phyloP scores from a whole-genome alignment of 2,888 invertebrate species.

The Silvanus unidentatus region DNA sequence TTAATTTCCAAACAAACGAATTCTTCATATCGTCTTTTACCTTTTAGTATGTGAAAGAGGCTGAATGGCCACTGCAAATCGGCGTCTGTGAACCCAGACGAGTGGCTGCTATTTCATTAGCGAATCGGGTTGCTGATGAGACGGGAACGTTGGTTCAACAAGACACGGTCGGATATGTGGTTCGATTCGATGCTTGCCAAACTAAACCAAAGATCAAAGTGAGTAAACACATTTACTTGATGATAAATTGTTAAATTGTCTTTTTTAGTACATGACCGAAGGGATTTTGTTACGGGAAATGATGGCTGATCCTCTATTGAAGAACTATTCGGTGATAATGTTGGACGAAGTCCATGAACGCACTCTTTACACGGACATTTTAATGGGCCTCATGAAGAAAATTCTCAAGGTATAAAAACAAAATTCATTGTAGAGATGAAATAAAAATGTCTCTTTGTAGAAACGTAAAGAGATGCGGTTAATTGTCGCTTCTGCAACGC shows the following conservation, averaged over 20 bases:
- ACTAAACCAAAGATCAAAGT: constrained; percentile 69
- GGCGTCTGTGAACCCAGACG: constrained; percentile 90
- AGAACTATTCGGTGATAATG: constrained; percentile 81
- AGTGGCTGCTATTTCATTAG: constrained; percentile 83
- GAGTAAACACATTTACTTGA: constrained; percentile 14
- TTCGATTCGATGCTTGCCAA: constrained; percentile 68
- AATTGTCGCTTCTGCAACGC: constrained; percentile 90
- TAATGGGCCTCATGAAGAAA: constrained; percentile 91
- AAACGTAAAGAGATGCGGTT: constrained; percentile 69
- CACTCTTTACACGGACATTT: constrained; percentile 85
- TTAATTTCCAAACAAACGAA: constrained; percentile 6
- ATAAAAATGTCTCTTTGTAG: constrained; percentile 18
- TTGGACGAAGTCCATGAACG: constrained; percentile 96
- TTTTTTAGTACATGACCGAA: constrained; percentile 90
- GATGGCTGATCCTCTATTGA: constrained; percentile 88
- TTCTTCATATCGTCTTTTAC: too few relatives aligned
- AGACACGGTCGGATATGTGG: constrained; percentile 75
- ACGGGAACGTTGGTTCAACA: constrained; percentile 69
- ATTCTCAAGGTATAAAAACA: constrained; percentile 60
- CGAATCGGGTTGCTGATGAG: constrained; percentile 85
- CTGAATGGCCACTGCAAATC: constrained; percentile 78
- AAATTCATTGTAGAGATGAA: background rate
- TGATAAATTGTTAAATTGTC: background rate
- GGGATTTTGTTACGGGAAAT: constrained; percentile 92
- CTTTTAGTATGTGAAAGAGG: constrained; percentile 80